phyloP scores from a whole-genome alignment of 2,888 invertebrate species.

The Lithophane leautieri region DNA sequence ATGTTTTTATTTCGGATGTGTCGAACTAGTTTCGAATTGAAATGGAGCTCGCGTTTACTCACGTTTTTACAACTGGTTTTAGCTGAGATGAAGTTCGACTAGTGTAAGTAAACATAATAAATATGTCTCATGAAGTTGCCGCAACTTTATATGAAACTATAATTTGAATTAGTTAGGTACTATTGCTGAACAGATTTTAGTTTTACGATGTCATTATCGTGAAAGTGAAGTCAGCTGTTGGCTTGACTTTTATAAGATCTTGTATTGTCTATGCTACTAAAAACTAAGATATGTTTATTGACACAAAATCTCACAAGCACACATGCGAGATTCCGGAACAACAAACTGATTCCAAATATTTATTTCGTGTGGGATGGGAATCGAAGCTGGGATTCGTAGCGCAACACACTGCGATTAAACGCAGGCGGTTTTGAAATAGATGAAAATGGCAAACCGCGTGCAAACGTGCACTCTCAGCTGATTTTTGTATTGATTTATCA shows the following conservation, averaged over 20 bases:
- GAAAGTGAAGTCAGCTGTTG: slow-evolving; percentile 17
- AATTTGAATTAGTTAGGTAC: background rate
- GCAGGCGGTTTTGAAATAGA: background rate
- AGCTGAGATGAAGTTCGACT: background rate
- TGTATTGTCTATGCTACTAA: slow-evolving; percentile 11
- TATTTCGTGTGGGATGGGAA: slow-evolving; percentile 10
- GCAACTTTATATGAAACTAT: background rate
- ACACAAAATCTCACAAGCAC: background rate
- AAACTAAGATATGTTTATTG: slow-evolving; percentile 9
- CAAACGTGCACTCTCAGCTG: background rate
- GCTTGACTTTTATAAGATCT: slow-evolving; percentile 16
- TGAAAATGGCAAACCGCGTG: background rate
- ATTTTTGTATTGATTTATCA: background rate
- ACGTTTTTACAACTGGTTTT: background rate
- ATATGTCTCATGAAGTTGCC: background rate
- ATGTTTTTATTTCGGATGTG: background rate
- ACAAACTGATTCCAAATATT: background rate
- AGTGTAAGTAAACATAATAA: background rate
- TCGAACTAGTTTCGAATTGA: background rate
- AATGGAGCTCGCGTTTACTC: background rate
- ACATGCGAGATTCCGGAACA: background rate
- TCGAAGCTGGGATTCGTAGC: slow-evolving; percentile 11
- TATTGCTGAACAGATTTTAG: slow-evolving; percentile 19
- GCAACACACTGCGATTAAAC: background rate
- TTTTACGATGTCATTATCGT: slow-evolving; percentile 21